A percentile compares a stretch with the other conserved stretches of the same genome.
Conservation (phyloP, 2,113 vertebrate species). For the Nothobranchius kuhntae region DNA sequence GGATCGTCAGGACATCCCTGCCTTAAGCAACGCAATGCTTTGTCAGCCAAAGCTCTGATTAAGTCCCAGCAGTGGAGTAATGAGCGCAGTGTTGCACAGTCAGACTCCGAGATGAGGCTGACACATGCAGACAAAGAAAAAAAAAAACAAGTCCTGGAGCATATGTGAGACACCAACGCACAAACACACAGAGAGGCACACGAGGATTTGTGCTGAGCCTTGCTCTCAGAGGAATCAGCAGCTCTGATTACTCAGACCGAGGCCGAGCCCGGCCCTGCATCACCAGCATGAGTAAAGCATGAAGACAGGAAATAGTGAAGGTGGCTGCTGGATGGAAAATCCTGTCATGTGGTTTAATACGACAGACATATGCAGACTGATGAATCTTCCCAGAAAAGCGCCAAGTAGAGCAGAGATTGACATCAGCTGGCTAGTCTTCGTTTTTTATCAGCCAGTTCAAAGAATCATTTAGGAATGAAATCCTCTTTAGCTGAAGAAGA, state of each 20-base stretch:
- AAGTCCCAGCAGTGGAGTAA: conserved; percentile 46
- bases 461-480: no score
- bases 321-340: conserved; percentile 21
- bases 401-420: no score
- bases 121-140: conserved; percentile 16
- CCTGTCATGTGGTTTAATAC: no score
- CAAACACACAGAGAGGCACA: conserved; percentile 1
- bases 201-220: conserved; percentile 54
- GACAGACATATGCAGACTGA: conserved; percentile 18
- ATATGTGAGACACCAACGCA: conserved; percentile 11
- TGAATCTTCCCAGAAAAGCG: neutral
- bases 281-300: conserved; percentile 60
- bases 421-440: no score
- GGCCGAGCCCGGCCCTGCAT: conserved; percentile 52
- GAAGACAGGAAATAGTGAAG: conserved; percentile 43
- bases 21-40: conserved; percentile 31
- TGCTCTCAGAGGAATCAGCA: conserved; percentile 39
- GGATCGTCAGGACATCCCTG: conserved; percentile 48
- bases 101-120: conserved; percentile 26
- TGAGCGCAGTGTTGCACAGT: conserved; percentile 27
- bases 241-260: conserved; percentile 54
- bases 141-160: conserved; percentile 10
- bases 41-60: conserved; percentile 53
- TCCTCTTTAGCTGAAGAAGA: no score
- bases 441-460: no score